phyloP scores from a whole-genome alignment of 2,888 invertebrate species.

The Cheiracanthium punctorium region DNA sequence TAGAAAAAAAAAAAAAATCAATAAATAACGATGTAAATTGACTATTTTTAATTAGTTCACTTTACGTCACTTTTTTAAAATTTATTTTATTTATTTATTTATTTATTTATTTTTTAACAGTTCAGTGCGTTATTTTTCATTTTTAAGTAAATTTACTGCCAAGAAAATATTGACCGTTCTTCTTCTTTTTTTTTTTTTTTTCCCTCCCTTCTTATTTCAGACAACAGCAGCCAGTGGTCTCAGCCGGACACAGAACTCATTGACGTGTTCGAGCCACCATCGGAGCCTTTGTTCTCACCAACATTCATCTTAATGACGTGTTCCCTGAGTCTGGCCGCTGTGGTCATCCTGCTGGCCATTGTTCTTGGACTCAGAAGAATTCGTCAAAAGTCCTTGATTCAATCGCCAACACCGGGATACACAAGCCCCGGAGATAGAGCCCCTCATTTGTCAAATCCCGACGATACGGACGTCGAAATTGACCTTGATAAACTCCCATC shows the following conservation, averaged over 20 bases:
- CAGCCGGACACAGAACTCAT: slow-evolving; percentile 65
- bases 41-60: no score
- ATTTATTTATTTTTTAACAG: no score
- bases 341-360: slow-evolving; percentile 81
- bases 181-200: no score
- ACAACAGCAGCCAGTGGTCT: slow-evolving; percentile 71
- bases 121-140: no score
- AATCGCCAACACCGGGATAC: slow-evolving; percentile 76
- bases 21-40: no score
- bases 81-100: no score
- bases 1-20: no score
- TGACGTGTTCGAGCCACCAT: slow-evolving; percentile 69
- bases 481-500: slow-evolving; percentile 91
- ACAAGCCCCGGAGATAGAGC: slow-evolving; percentile 35
- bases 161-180: no score
- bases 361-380: slow-evolving; percentile 64
- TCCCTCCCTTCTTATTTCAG: slow-evolving; percentile 43
- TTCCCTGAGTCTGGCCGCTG: slow-evolving; percentile 83
- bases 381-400: slow-evolving; percentile 79
- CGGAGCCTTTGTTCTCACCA: slow-evolving; percentile 88
- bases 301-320: slow-evolving; percentile 86
- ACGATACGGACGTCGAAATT: slow-evolving; percentile 86
- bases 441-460: slow-evolving; percentile 79
- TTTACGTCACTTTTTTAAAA: no score
- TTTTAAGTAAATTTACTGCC: no score